A percentile compares a stretch with the other conserved stretches of the same genome.
These are phyloP conservation scores for Alosa sapidissima DNA, from an alignment of 2,797 vertebrate genomes.

Conservation along the genomic window DNA sequence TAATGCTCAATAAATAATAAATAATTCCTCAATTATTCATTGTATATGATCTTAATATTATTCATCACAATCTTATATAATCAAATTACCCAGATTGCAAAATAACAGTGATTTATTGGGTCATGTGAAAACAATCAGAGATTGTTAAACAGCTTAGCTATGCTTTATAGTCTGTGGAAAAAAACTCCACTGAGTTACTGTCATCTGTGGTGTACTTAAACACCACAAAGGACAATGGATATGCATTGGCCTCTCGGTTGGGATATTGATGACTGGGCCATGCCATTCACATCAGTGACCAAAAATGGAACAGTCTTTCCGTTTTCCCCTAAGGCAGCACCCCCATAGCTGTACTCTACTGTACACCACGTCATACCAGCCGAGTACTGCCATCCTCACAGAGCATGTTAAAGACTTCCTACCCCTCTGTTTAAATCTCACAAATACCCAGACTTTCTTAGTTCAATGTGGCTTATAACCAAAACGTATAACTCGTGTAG, in stretches of 20 bases:
- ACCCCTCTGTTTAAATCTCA: background rate
- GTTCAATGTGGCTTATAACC: background rate
- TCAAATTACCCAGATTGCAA: background rate
- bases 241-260: background rate
- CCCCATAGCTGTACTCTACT: background rate
- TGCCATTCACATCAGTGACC: slow-evolving; percentile 17
- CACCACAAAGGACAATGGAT: background rate
- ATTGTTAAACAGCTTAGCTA: background rate
- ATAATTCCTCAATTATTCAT: background rate
- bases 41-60: background rate
- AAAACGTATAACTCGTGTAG: background rate
- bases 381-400: background rate
- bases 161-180: background rate
- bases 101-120: background rate
- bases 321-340: background rate
- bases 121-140: background rate
- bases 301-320: background rate
- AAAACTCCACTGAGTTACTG: background rate
- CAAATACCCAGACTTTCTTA: background rate
- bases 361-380: background rate
- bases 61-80: background rate
- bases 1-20: background rate
- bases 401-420: background rate
- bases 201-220: background rate
- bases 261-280: background rate